A percentile compares a stretch with the other conserved stretches of the same genome.
phyloP scores from a whole-genome alignment of 2,113 vertebrate species.

The Stomatorhinus ivindoensis region DNA sequence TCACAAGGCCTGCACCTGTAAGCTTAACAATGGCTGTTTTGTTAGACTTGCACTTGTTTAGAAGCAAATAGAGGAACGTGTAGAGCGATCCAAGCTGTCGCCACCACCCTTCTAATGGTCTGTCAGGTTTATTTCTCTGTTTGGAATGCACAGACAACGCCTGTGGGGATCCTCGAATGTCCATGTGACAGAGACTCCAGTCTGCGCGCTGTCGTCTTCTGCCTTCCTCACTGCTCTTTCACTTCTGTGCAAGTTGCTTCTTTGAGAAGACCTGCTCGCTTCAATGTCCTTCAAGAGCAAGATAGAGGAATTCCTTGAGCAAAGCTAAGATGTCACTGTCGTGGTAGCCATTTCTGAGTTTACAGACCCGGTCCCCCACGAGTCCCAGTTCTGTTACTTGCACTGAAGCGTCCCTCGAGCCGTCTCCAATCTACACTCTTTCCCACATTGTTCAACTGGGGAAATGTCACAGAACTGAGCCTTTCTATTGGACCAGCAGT shows the following conservation, averaged over 20 bases:
- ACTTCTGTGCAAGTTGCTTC: background rate
- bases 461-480: background rate
- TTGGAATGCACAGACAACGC: background rate
- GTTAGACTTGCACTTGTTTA: constrained; percentile 43
- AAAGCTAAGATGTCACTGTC: background rate
- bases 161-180: background rate
- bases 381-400: background rate
- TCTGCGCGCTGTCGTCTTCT: background rate
- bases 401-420: background rate
- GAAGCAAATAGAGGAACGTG: background rate
- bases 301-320: background rate
- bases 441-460: too few species aligned
- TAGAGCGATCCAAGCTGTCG: background rate
- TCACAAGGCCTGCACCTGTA: constrained; percentile 47
- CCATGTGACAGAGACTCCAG: background rate
- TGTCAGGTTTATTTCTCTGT: background rate
- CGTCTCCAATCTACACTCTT: background rate
- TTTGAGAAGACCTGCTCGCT: background rate
- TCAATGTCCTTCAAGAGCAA: background rate
- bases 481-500: background rate
- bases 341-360: background rate
- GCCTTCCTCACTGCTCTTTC: background rate
- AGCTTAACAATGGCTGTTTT: constrained; percentile 48
- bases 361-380: background rate
- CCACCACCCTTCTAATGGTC: background rate